phyloP scores from a whole-genome alignment of 1,140 invertebrate genomes.

The Leptinotarsa undecemlineata region DNA sequence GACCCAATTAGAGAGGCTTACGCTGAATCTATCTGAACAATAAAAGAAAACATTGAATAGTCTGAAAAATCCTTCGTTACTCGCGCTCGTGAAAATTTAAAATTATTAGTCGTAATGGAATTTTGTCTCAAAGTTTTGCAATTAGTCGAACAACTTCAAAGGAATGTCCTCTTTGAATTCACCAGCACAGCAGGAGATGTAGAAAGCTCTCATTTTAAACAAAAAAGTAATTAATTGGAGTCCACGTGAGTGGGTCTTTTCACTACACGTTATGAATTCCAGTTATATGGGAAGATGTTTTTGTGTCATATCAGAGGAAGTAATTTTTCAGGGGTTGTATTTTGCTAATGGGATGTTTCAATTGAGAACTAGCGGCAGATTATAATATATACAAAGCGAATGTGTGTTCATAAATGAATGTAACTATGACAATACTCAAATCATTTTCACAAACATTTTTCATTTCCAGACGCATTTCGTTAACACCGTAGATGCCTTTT shows the following conservation, averaged over 20 bases:
- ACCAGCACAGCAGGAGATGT: not conserved
- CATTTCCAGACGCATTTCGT: too few relatives aligned
- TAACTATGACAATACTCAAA: too few relatives aligned
- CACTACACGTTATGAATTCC: not conserved
- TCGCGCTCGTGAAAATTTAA: constrained; percentile 18
- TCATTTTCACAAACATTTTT: too few relatives aligned
- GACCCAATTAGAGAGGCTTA: constrained; percentile 18
- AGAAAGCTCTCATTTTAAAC: constrained; percentile 8
- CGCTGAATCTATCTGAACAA: constrained; percentile 21
- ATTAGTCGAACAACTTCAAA: constrained; percentile 25
- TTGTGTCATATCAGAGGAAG: too few relatives aligned
- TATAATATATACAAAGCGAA: too few relatives aligned
- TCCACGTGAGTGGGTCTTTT: not conserved
- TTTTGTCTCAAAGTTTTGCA: constrained; percentile 20
- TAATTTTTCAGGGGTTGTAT: too few relatives aligned
- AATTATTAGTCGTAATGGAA: constrained; percentile 26
- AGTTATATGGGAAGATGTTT: not conserved
- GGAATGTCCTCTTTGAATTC: constrained; percentile 18
- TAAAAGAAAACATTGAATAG: constrained; percentile 29
- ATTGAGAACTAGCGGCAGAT: too few relatives aligned
- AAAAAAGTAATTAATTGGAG: constrained; percentile 14
- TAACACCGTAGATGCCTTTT: too few relatives aligned
- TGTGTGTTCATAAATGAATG: too few relatives aligned
- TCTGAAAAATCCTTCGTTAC: constrained; percentile 24
- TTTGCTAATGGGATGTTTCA: too few relatives aligned